Evolutionary conservation across 1,140 invertebrate genomes (phyloP).

Genomic region (Drosophila erecta): DNA sequence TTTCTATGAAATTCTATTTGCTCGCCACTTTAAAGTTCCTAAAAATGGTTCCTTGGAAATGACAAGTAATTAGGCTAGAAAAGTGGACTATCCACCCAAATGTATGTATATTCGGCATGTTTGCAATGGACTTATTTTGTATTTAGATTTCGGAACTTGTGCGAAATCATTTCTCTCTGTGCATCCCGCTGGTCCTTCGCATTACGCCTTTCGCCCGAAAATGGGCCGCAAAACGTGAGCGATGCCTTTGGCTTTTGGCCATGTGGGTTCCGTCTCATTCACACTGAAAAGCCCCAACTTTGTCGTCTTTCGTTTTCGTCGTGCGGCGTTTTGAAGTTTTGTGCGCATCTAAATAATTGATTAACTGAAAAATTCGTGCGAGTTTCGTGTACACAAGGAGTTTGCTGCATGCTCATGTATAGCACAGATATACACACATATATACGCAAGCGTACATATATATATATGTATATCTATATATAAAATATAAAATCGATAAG

Average conservation of each 20-base stretch:
- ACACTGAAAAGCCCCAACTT: background rate
- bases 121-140: too few species aligned
- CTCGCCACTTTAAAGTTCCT: too few species aligned
- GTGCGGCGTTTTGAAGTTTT: conserved; percentile 73
- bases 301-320: conserved; percentile 39
- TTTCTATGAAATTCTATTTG: too few species aligned
- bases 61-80: too few species aligned
- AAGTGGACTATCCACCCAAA: too few species aligned
- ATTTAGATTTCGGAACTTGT: too few species aligned
- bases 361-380: conserved; percentile 76
- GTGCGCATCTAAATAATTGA: conserved; percentile 82
- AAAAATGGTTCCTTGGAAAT: too few species aligned
- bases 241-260: conserved; percentile 18
- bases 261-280: conserved; percentile 28
- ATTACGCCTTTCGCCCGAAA: conserved; percentile 46
- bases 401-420: conserved; percentile 11
- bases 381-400: conserved; percentile 53
- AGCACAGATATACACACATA: conserved; percentile 3
- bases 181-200: conserved; percentile 9
- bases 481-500: conserved; percentile 66
- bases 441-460: conserved; percentile 9
- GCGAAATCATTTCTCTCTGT: background rate
- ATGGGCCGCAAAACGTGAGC: conserved; percentile 43
- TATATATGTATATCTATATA: conserved; percentile 19
- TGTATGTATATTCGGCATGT: too few species aligned